Percentiles rank a stretch among this genome's conserved stretches.
phyloP scores from a whole-genome alignment of 2,888 invertebrate genomes.

The Acronicta alni region DNA sequence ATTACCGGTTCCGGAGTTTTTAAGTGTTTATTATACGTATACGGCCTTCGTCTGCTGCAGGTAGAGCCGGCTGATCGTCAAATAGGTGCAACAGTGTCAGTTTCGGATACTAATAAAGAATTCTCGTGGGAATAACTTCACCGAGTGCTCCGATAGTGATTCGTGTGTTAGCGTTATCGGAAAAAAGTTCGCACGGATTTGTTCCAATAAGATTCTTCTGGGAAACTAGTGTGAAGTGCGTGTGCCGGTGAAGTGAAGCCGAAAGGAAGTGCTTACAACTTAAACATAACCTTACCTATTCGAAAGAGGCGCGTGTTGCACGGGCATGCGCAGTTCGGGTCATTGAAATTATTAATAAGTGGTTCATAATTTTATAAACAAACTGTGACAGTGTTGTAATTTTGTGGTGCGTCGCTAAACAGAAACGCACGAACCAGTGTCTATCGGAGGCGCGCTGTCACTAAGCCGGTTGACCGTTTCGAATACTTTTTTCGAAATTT shows the following conservation, averaged over 20 bases:
- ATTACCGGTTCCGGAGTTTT: constrained; percentile 87
- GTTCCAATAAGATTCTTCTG: constrained; percentile 78
- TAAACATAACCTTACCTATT: constrained; percentile 84
- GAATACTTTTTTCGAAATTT: constrained; percentile 69
- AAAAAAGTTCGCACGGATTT: constrained; percentile 71
- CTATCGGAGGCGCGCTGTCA: constrained; percentile 46
- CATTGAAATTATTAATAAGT: constrained; percentile 83
- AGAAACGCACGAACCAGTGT: constrained; percentile 71
- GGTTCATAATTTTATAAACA: constrained; percentile 86
- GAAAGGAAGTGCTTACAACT: constrained; percentile 77
- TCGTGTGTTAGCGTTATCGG: constrained; percentile 60
- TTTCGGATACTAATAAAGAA: constrained; percentile 69
- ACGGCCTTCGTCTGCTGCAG: constrained; percentile 84
- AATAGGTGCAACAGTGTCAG: constrained; percentile 75
- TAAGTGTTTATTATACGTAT: constrained; percentile 84
- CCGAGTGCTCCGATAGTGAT: constrained; percentile 62
- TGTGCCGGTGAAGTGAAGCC: constrained; percentile 72
- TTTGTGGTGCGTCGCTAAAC: constrained; percentile 74
- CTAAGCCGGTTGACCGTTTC: constrained; percentile 56
- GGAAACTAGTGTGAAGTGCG: constrained; percentile 74
- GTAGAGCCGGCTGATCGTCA: constrained; percentile 82
- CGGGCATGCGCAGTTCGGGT: constrained; percentile 85
- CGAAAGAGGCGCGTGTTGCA: constrained; percentile 83
- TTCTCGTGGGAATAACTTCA: constrained; percentile 72
- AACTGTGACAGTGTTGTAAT: constrained; percentile 78